These are phyloP conservation scores for Heteromormyrus szaboi DNA, from an alignment of 2,797 vertebrate species.

Conservation along the genomic window DNA sequence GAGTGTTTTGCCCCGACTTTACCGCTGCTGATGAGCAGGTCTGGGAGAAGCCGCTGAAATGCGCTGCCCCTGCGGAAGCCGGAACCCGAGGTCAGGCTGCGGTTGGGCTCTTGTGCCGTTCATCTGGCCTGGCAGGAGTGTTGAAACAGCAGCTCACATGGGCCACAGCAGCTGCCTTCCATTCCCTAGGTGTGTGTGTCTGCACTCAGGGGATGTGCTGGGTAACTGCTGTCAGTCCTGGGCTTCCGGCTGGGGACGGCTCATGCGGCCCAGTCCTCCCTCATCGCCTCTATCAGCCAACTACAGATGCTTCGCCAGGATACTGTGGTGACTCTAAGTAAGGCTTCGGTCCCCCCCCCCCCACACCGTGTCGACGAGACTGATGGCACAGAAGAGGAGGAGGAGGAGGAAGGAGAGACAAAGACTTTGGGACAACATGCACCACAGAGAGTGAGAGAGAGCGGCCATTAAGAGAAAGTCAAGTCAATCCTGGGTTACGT, in stretches of 20 bases:
- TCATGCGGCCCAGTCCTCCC: slow-evolving; percentile 8
- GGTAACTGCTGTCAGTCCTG: slow-evolving; percentile 23
- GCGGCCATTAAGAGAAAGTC: background rate
- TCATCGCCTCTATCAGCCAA: slow-evolving; percentile 7
- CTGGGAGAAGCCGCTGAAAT: no score
- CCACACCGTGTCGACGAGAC: slow-evolving; percentile 6
- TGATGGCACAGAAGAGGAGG: slow-evolving; percentile 22
- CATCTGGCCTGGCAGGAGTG: background rate
- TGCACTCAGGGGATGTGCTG: slow-evolving; percentile 15
- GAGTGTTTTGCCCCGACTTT: background rate
- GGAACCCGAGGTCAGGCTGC: background rate
- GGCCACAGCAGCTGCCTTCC: slow-evolving; percentile 13
- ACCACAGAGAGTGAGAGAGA: background rate
- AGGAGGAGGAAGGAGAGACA: background rate
- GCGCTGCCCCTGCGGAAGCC: background rate
- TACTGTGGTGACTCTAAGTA: slow-evolving; percentile 22
- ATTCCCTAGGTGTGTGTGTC: slow-evolving; percentile 8
- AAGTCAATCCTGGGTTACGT: background rate
- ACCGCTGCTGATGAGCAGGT: background rate
- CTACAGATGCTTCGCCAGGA: slow-evolving; percentile 21
- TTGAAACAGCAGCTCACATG: slow-evolving; percentile 13
- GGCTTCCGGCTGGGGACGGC: slow-evolving; percentile 18
- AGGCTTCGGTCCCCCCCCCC: background rate
- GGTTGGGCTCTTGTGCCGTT: background rate
- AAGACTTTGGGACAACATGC: background rate